Percentiles rank a stretch among this genome's conserved stretches.
Evolutionary conservation across 2,797 vertebrate species (phyloP).

Genomic region (Tragelaphus eurycerus): DNA sequence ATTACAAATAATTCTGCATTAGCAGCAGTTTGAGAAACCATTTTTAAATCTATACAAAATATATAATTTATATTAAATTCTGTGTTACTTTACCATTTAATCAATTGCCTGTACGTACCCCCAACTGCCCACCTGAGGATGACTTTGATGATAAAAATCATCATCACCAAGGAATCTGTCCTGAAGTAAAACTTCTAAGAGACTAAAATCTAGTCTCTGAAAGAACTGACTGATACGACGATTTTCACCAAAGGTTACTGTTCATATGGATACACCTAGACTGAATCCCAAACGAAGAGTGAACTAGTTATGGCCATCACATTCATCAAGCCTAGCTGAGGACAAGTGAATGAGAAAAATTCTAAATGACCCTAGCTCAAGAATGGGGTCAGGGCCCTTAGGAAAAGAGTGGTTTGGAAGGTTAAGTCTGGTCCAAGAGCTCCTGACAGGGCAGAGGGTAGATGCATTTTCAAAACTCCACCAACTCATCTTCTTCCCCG

Average conservation of each 20-base stretch:
- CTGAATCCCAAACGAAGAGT: background rate
- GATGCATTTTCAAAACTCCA: background rate
- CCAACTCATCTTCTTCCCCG: background rate
- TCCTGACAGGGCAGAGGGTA: background rate
- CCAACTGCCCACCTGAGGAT: background rate
- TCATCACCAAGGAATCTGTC: background rate
- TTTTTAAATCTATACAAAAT: conserved; percentile 15
- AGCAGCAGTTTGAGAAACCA: conserved; percentile 2
- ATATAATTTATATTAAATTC: conserved; percentile 9
- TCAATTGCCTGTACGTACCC: background rate
- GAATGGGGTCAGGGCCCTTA: background rate
- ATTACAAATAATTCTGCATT: background rate
- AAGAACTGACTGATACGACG: background rate
- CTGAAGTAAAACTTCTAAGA: conserved; percentile 18
- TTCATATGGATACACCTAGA: background rate
- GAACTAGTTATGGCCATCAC: background rate
- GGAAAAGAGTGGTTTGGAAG: background rate
- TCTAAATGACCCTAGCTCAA: background rate
- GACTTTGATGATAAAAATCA: conserved; percentile 11
- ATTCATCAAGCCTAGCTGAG: background rate
- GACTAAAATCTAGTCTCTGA: background rate
- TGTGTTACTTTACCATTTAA: background rate
- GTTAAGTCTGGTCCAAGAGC: background rate
- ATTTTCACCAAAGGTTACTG: background rate
- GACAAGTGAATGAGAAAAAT: background rate